phyloP scores from a whole-genome alignment of 2,888 invertebrate species.

The Diplolepis rosae region DNA sequence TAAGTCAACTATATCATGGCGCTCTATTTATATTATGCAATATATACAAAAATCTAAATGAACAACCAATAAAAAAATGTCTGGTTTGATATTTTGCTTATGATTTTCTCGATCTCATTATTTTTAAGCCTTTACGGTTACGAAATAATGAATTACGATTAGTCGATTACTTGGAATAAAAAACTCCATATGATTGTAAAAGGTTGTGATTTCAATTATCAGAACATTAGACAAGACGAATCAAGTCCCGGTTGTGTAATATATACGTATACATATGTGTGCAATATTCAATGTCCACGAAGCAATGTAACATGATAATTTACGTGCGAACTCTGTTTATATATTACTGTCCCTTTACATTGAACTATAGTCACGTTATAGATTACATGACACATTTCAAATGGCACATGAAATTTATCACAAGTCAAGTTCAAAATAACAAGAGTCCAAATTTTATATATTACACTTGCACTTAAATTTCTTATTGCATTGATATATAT shows the following conservation, averaged over 20 bases:
- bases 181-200: constrained; percentile 4
- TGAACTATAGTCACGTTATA: background rate
- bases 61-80: too few relatives aligned
- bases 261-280: constrained; percentile 29
- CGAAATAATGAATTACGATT: background rate
- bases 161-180: constrained; percentile 1
- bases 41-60: too few relatives aligned
- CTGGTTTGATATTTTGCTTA: too few relatives aligned
- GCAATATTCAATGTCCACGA: constrained; percentile 35
- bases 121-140: too few relatives aligned
- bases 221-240: constrained; percentile 1
- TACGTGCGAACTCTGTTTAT: constrained; percentile 18
- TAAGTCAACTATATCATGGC: too few relatives aligned
- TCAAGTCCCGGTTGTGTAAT: background rate
- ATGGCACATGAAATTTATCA: background rate
- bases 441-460: too few relatives aligned
- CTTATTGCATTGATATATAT: too few relatives aligned
- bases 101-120: too few relatives aligned
- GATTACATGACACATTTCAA: background rate
- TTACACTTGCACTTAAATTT: too few relatives aligned
- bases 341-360: background rate
- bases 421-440: too few relatives aligned
- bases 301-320: constrained; percentile 23
- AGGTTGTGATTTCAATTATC: constrained; percentile 1
- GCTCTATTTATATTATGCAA: too few relatives aligned